Evolutionary conservation across 2,888 invertebrate genomes (phyloP), one percentile per base, ranked within the genome.

Genomic region (Hydropsyche betteni): DNA sequence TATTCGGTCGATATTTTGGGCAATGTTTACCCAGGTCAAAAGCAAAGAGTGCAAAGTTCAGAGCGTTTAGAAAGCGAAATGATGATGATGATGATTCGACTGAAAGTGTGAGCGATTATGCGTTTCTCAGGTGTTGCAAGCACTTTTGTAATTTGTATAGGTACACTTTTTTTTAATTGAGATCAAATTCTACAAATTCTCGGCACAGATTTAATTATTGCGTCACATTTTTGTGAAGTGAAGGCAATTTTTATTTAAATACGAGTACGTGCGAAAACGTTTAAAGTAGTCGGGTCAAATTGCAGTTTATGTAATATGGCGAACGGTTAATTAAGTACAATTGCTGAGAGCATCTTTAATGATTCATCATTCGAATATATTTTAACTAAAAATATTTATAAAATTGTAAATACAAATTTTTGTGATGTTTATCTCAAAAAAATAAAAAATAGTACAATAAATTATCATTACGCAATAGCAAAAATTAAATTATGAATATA

Each of bases 41-140:
- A 55, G 75, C 50, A 68, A 75, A 34, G 75, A 68, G 75, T 64
- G 53, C 75, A 75, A 75, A 75, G 75, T 75, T 75, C 75, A 75
- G 38, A 72, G 51, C 51, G 50, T 75, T 75, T 75, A 75, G 75
- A 75, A 75, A 72, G 75, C 71, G 72, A 75, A n/a, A 53, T 44
- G 44, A 44, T 44, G 44, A 44, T 44, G 44, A 44, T 44, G 44
- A 44, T 44, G 44, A 44, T 44, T 36, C 51, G 50, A 33, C 50
- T 14, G 74, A 74, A 33, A 68, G 68, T 74, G n/a, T 52, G 24
- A 36, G 44, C 38, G 36, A 38, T 16, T 58, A 55, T 58, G 34
- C 44, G 38, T 69, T 14, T 12, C 44, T 33, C 12, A 16, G 16
- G 69, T 33, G 69, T n/a, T 51, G 51, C 69, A 69, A 44, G 10